Evolutionary conservation across 2,797 vertebrate species (phyloP).

Genomic region (Petrocephalus sullivani): DNA sequence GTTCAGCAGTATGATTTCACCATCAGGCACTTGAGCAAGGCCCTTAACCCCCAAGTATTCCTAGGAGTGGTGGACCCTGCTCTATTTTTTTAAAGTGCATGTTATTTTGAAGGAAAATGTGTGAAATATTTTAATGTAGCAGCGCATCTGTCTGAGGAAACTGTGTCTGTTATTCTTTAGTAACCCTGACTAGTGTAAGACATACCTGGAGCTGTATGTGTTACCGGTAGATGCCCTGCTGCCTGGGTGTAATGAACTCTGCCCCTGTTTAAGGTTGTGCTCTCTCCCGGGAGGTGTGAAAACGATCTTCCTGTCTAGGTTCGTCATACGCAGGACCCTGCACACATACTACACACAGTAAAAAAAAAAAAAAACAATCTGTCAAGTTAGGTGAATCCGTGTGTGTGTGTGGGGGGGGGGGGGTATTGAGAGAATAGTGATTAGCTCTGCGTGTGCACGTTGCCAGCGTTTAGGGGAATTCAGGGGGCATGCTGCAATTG

Average conservation of each 20-base stretch:
- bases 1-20: neutral
- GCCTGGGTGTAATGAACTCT: neutral
- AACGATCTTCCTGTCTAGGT: slow-evolving; percentile 31
- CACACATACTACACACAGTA: neutral
- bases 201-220: neutral
- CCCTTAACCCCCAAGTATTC: neutral
- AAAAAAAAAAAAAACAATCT: neutral
- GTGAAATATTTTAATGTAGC: neutral
- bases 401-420: too few species aligned
- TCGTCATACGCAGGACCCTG: neutral
- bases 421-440: neutral
- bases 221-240: neutral
- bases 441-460: neutral
- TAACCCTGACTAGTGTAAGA: neutral
- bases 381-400: neutral
- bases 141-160: neutral
- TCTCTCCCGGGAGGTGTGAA: slow-evolving; percentile 21
- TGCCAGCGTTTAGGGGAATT: slow-evolving; percentile 59
- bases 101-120: neutral
- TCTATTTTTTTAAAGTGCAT: neutral
- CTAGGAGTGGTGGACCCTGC: neutral
- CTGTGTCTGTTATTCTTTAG: neutral
- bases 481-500: slow-evolving; percentile 63
- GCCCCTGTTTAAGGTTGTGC: neutral
- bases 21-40: neutral